These are phyloP conservation scores for Clivina fossor DNA, from an alignment of 2,888 invertebrate species.

Conservation along the genomic window DNA sequence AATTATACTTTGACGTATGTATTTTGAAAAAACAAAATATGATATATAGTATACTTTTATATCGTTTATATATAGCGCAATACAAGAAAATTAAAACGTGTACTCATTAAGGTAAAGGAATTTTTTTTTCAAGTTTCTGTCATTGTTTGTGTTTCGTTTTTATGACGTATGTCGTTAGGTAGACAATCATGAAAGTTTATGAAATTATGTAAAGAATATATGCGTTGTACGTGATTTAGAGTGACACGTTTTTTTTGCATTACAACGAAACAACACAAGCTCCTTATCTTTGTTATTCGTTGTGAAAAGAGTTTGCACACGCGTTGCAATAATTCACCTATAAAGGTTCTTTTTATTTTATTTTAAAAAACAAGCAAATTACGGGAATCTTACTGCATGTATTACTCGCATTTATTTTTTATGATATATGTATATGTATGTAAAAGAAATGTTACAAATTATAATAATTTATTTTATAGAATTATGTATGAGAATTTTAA, in stretches of 20 bases:
- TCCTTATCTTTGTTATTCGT: neutral
- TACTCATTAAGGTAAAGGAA: neutral
- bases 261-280: neutral
- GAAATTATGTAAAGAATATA: constrained; percentile 2
- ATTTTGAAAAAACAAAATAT: no score
- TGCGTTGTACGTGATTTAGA: constrained; percentile 4
- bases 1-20: no score
- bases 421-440: no score
- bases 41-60: no score
- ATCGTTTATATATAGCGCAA: no score
- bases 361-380: neutral
- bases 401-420: neutral
- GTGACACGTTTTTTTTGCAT: constrained; percentile 11
- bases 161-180: neutral
- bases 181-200: constrained; percentile 4
- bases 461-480: no score
- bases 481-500: no score
- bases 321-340: no score
- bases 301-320: constrained; percentile 9
- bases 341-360: no score
- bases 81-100: no score
- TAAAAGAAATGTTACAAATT: neutral
- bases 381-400: neutral
- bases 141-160: neutral
- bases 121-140: neutral